These are phyloP conservation scores for Parapsyche elsis DNA, from an alignment of 1,140 invertebrate species.

Conservation along the genomic window DNA sequence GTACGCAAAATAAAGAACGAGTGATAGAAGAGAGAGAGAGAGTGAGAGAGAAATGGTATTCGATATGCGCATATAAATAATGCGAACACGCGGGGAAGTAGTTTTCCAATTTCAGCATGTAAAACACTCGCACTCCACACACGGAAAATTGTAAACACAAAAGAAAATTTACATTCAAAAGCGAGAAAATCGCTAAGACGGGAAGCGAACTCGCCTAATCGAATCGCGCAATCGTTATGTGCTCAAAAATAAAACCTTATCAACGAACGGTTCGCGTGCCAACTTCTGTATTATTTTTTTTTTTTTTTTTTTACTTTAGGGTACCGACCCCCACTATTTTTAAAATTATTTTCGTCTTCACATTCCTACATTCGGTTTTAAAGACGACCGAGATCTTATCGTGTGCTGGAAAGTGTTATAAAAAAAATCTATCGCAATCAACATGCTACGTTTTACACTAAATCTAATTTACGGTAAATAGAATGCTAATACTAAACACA, in stretches of 20 bases:
- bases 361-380: too few species aligned
- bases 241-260: conserved; percentile 17
- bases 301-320: too few species aligned
- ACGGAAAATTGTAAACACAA: neutral
- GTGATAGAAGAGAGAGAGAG: neutral
- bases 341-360: too few species aligned
- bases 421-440: too few species aligned
- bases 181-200: neutral
- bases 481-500: too few species aligned
- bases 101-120: conserved; percentile 28
- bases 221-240: conserved; percentile 18
- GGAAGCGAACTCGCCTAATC: conserved; percentile 2
- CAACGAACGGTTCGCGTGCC: neutral
- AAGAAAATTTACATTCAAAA: too few species aligned
- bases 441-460: too few species aligned
- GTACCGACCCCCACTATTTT: neutral
- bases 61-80: conserved; percentile 26
- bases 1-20: too few species aligned
- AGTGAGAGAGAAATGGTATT: neutral
- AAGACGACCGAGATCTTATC: too few species aligned
- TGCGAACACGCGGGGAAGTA: neutral
- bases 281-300: neutral
- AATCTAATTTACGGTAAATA: too few species aligned
- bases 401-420: too few species aligned
- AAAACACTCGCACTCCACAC: conserved; percentile 9